phyloP scores from a whole-genome alignment of 30 jellyfish, hydroid and myxozoan genomes.

The Cassiopea andromeda region DNA sequence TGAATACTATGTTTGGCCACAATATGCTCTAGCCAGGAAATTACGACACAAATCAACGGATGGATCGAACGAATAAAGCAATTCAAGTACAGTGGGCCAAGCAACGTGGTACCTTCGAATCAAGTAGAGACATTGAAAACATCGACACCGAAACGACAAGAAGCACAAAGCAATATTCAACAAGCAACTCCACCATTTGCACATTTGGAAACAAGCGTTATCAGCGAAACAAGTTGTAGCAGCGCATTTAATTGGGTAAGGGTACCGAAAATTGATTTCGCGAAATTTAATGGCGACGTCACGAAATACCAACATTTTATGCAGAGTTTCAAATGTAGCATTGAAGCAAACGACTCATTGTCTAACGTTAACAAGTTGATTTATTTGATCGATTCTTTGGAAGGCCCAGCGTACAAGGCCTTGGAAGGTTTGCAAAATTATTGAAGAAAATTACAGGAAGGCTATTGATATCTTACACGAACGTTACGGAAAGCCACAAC shows the following conservation, averaged over 20 bases:
- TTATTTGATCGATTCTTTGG: constrained; percentile 24
- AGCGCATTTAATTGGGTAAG: not conserved
- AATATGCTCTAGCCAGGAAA: not conserved
- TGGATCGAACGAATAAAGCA: not conserved
- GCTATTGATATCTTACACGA: not conserved
- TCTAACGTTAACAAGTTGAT: constrained; percentile 13
- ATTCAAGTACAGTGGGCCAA: not conserved
- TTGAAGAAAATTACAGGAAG: constrained; percentile 13
- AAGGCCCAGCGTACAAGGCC: constrained; percentile 48
- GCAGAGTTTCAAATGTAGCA: constrained; percentile 12
- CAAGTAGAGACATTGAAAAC: not conserved
- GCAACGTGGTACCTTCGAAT: not conserved
- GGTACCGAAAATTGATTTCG: constrained; percentile 12
- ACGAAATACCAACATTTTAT: constrained; percentile 16
- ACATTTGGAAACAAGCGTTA: not conserved
- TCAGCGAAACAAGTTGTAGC: not conserved
- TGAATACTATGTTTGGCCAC: too few species aligned
- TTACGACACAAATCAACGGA: not conserved
- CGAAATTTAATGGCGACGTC: constrained; percentile 41
- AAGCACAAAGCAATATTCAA: not conserved
- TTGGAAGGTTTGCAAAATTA: constrained; percentile 25
- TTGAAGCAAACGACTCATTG: not conserved
- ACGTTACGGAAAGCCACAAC: not conserved
- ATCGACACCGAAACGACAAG: not conserved
- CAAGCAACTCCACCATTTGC: not conserved